phyloP scores from a whole-genome alignment of 1,140 invertebrate species.

The Sitophilus oryzae region DNA sequence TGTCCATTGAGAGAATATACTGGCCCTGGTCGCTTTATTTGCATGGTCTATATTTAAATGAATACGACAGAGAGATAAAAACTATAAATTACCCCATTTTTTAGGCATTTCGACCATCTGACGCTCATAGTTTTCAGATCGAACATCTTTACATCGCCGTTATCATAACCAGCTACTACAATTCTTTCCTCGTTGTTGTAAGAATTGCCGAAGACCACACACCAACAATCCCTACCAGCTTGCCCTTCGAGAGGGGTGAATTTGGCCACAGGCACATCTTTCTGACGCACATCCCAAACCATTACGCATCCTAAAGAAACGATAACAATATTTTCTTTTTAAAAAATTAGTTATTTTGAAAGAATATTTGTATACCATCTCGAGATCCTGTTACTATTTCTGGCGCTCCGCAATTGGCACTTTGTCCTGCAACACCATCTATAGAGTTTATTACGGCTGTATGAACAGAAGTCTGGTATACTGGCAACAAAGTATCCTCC shows the following conservation, averaged over 20 bases:
- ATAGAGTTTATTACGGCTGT: constrained; percentile 86
- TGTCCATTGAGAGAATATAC: no score
- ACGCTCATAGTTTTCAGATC: constrained; percentile 81
- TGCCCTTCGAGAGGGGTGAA: constrained; percentile 66
- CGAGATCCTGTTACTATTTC: constrained; percentile 90
- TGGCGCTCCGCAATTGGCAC: constrained; percentile 78
- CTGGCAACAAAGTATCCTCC: constrained; percentile 62
- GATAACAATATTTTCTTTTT: not conserved
- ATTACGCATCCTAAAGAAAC: constrained; percentile 70
- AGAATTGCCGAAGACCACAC: constrained; percentile 82
- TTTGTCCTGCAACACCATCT: constrained; percentile 86
- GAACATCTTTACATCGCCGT: constrained; percentile 94
- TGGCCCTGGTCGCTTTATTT: no score
- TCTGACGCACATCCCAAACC: constrained; percentile 92
- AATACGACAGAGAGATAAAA: no score
- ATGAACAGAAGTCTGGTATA: constrained; percentile 82
- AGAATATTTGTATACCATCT: constrained; percentile 61
- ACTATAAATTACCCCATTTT: constrained; percentile 69
- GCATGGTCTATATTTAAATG: no score
- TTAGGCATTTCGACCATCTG: constrained; percentile 86
- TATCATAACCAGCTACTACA: constrained; percentile 89
- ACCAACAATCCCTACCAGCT: constrained; percentile 74
- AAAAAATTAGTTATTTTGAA: not conserved
- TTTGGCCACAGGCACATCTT: constrained; percentile 78
- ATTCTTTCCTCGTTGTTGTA: constrained; percentile 79